Evolutionary conservation across 2,113 vertebrate genomes (phyloP), one percentile per base, ranked within the genome.

Genomic region (Perognathus longimembris): DNA sequence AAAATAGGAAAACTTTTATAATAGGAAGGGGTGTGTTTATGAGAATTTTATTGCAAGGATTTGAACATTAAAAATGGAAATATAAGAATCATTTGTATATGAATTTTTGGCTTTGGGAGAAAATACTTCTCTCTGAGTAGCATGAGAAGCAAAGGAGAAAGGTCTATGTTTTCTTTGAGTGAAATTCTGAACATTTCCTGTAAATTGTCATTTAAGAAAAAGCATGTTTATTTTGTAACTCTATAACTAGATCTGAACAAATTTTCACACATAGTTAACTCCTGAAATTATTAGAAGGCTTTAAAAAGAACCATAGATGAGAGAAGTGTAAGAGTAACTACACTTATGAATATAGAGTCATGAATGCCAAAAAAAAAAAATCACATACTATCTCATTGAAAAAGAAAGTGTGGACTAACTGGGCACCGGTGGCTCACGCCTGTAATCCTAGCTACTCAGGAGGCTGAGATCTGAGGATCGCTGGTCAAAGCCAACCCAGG

Each of bases 1-100:
- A 94, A 89, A 67, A 81, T 79, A 86, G 36, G 38, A 86, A 94
- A 94, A 92, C 57, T 88, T 91, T 89, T 75, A 42, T 82, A 74
- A 70, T 81, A 83, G 67, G 42, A 94, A 85, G 3, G 45, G 6
- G 32, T 83, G 24, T 83, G 34, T 83, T 90, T 88, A 54, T 93
- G 70, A 40, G 15, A 36, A 88, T 96, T 93, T 85, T 90, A 63
- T 85, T 85, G 26, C 64, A 85, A 63, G 14, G 7, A 54, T 85
- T 88, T 83, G 32, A 74, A 78, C 54, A 88, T 67, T 63, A 42
- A 75, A 90, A 94, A 91, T 95, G 79, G 36, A 89, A 93, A 91
- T 81, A 59, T 36, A 71, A 73, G 26, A 85, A 90, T 85, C 15
- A 36, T 71, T 95, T 91, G 81, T 70, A 83, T 82, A 45, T 69